Percentiles rank a stretch among this genome's conserved stretches.
Evolutionary conservation across 35 echinoderm and acorn worm genomes (phyloP).

Genomic region (Apostichopus californicus): DNA sequence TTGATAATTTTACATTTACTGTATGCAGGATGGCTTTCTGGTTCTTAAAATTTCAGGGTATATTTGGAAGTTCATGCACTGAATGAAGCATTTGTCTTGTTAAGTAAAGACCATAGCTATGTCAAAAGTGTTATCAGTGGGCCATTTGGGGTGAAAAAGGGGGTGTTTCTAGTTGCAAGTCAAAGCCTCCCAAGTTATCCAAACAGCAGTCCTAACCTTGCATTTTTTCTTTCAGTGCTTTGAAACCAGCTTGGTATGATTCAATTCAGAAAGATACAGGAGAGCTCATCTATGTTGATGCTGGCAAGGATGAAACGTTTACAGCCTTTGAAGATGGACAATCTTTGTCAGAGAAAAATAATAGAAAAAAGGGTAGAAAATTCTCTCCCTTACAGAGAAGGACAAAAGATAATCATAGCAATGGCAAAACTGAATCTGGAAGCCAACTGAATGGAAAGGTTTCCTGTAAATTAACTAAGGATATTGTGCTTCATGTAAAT

Average conservation of each 20-base stretch:
- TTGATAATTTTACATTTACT: too few relatives aligned
- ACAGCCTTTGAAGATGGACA: not conserved
- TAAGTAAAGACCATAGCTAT: too few relatives aligned
- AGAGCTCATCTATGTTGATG: slow-evolving; percentile 86
- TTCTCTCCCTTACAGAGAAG: slow-evolving; percentile 42
- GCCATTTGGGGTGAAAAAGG: too few relatives aligned
- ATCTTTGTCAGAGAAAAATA: not conserved
- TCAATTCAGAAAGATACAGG: slow-evolving; percentile 76
- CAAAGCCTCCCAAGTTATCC: too few relatives aligned
- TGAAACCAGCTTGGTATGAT: slow-evolving; percentile 84
- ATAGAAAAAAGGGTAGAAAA: slow-evolving; percentile 25
- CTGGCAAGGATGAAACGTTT: slow-evolving; percentile 1
- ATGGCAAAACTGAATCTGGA: slow-evolving; percentile 10
- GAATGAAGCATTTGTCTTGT: too few relatives aligned
- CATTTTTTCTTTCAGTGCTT: slow-evolving; percentile 57
- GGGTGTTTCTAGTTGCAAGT: too few relatives aligned
- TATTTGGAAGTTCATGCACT: too few relatives aligned
- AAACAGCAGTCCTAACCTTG: too few relatives aligned
- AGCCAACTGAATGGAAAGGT: slow-evolving; percentile 20
- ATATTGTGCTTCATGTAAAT: not conserved
- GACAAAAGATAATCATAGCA: slow-evolving; percentile 33
- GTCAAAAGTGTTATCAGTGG: too few relatives aligned
- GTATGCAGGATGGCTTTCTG: too few relatives aligned
- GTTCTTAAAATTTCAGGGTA: too few relatives aligned
- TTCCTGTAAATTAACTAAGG: slow-evolving; percentile 37